Conservation (phyloP, 2,888 invertebrate genomes). For the Lithosia quadra region DNA sequence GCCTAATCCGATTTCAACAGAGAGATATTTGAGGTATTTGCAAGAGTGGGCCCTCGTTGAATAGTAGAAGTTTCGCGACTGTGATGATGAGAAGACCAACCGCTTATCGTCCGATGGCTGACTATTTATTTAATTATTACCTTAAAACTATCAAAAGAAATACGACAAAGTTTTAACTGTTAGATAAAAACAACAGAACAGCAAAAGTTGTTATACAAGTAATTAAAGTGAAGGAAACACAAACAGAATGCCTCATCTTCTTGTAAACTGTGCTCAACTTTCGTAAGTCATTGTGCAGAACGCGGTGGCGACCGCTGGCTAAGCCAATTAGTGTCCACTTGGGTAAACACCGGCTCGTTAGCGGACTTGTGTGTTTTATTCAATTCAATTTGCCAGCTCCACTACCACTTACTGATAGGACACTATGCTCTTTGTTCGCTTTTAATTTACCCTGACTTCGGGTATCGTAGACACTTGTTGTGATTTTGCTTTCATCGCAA, state of each 20-base stretch:
- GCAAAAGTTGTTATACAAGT: conserved; percentile 18
- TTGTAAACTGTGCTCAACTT: conserved; percentile 53
- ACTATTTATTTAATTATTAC: conserved; percentile 1
- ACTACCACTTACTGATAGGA: conserved; percentile 83
- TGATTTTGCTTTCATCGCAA: conserved; percentile 27
- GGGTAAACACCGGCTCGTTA: conserved; percentile 86
- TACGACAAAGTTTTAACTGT: background rate
- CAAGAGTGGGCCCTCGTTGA: background rate
- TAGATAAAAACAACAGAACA: conserved; percentile 11
- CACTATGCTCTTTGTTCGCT: conserved; percentile 67
- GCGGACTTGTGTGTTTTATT: conserved; percentile 86
- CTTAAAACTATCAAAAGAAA: background rate
- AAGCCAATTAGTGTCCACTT: conserved; percentile 87
- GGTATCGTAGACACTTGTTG: conserved; percentile 43
- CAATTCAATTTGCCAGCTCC: conserved; percentile 84
- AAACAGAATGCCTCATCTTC: conserved; percentile 55
- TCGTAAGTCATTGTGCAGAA: conserved; percentile 49
- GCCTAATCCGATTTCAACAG: too few species aligned
- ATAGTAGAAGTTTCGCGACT: background rate
- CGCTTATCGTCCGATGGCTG: background rate
- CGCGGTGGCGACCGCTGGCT: conserved; percentile 81
- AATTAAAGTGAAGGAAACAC: conserved; percentile 34
- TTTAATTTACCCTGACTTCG: conserved; percentile 65
- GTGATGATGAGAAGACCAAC: background rate
- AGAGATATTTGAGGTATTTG: background rate